These are phyloP conservation scores for Bujurquina vittata DNA, from an alignment of 2,113 vertebrate genomes.

Conservation along the genomic window DNA sequence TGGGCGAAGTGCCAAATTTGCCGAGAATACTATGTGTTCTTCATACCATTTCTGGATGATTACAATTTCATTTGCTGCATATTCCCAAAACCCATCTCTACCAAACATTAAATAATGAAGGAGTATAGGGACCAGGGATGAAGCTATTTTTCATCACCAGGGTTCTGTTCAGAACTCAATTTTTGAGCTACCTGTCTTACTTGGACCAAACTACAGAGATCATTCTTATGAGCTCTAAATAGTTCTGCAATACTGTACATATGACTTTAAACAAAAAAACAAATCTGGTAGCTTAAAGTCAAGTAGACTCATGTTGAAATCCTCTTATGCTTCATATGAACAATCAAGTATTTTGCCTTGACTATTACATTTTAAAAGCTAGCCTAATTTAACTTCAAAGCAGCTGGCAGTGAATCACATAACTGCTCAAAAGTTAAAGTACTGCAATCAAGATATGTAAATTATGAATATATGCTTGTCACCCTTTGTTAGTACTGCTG, in stretches of 20 bases:
- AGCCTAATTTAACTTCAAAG: slow-evolving; percentile 34
- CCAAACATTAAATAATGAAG: neutral
- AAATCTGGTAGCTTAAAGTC: neutral
- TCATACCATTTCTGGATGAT: neutral
- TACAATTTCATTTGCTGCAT: neutral
- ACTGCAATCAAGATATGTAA: slow-evolving; percentile 45
- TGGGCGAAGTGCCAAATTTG: neutral
- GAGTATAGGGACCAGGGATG: neutral
- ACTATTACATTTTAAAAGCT: slow-evolving; percentile 32
- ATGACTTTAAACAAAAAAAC: neutral
- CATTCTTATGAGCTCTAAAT: no score
- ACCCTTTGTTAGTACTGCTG: neutral
- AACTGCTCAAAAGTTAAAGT: slow-evolving; percentile 57
- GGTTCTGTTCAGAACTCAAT: neutral
- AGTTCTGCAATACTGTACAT: neutral
- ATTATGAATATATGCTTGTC: slow-evolving; percentile 48
- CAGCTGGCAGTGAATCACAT: slow-evolving; percentile 48
- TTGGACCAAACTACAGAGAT: neutral
- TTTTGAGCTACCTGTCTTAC: neutral
- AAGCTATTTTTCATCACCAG: neutral
- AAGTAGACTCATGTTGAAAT: neutral
- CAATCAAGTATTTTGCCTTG: neutral
- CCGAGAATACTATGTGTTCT: neutral
- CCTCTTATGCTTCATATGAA: neutral
- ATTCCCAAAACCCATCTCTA: neutral